A percentile compares a stretch with the other conserved stretches of the same genome.
Conservation (phyloP, 2,888 invertebrate genomes). For the Synanthedon myopaeformis region DNA sequence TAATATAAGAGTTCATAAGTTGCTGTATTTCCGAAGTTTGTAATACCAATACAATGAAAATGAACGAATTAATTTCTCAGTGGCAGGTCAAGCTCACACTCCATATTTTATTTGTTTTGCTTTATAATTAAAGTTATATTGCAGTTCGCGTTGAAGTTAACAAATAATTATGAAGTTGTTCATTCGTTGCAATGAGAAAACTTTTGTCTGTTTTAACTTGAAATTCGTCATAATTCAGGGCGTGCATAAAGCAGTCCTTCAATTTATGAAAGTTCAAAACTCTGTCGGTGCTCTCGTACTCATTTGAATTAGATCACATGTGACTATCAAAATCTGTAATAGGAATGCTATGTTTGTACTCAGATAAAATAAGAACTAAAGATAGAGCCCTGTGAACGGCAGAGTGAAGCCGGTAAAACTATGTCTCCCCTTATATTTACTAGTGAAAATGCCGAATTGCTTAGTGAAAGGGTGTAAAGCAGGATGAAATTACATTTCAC, state of each 20-base stretch:
- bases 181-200: conserved; percentile 47
- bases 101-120: conserved; percentile 44
- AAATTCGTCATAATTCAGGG: background rate
- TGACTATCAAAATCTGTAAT: too few species aligned
- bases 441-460: too few species aligned
- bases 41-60: background rate
- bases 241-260: background rate
- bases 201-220: conserved; percentile 20
- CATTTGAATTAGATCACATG: background rate
- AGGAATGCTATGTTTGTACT: too few species aligned
- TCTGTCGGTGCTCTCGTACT: background rate
- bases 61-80: conserved; percentile 18
- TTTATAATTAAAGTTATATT: conserved; percentile 46
- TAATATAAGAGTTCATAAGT: too few species aligned
- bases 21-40: too few species aligned
- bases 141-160: conserved; percentile 32
- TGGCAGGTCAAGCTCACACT: conserved; percentile 37
- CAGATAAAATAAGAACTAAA: too few species aligned
- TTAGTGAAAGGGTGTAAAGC: too few species aligned
- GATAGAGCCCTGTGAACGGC: too few species aligned
- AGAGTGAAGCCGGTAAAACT: too few species aligned
- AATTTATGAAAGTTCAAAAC: background rate
- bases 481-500: too few species aligned
- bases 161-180: conserved; percentile 57
- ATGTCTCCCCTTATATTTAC: too few species aligned